phyloP scores from a whole-genome alignment of 2,797 vertebrate species.

The Allobates femoralis region DNA sequence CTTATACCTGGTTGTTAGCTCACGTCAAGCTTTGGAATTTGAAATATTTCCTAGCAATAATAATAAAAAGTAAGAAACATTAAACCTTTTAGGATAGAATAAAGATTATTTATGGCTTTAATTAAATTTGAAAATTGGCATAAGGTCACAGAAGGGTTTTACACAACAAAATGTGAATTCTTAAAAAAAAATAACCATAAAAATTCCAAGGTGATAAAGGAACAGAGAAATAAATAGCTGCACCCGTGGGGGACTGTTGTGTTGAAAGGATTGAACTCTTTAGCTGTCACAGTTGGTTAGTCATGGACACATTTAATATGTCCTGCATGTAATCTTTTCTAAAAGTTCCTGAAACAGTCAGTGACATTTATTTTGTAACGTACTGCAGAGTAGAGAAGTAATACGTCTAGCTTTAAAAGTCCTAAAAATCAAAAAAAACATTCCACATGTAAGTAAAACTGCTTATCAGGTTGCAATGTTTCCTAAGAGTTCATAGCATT shows the following conservation, averaged over 20 bases:
- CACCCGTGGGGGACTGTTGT: conserved; percentile 75
- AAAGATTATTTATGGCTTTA: conserved; percentile 80
- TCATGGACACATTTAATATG: conserved; percentile 79
- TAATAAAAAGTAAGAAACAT: conserved; percentile 74
- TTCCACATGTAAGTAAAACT: conserved; percentile 8
- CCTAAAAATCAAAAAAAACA: not conserved
- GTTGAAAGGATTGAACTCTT: conserved; percentile 78
- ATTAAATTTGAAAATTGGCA: conserved; percentile 78
- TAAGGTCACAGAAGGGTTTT: conserved; percentile 73
- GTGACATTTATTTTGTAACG: conserved; percentile 70
- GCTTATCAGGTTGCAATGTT: not conserved
- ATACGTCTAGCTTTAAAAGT: conserved; percentile 32
- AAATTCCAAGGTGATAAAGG: conserved; percentile 82
- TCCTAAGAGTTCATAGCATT: not conserved
- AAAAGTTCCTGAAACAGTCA: conserved; percentile 70
- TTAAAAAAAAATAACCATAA: conserved; percentile 77
- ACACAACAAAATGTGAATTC: conserved; percentile 76
- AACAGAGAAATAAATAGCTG: conserved; percentile 73
- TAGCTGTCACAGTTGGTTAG: conserved; percentile 80
- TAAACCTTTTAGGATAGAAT: conserved; percentile 77
- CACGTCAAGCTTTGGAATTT: conserved; percentile 73
- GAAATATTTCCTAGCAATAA: conserved; percentile 76
- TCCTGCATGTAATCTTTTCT: conserved; percentile 76
- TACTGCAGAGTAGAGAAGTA: conserved; percentile 38
- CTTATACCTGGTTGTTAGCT: conserved; percentile 69